phyloP scores from a whole-genome alignment of 2,888 invertebrate genomes.

The Malachius bipustulatus region DNA sequence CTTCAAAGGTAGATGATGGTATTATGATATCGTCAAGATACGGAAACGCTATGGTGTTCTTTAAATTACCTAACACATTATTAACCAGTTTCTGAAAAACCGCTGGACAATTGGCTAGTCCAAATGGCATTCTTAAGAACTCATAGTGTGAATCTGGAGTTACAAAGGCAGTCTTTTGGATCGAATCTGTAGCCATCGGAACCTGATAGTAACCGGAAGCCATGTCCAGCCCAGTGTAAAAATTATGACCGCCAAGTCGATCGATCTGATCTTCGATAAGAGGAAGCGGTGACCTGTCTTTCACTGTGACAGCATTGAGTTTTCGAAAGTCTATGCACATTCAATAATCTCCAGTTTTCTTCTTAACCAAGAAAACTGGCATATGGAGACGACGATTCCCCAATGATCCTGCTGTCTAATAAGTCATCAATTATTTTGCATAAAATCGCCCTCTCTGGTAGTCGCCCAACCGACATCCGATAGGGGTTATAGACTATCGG shows the following conservation, averaged over 20 bases:
- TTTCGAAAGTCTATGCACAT: constrained; percentile 23
- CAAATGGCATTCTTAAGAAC: constrained; percentile 26
- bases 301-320: constrained; percentile 24
- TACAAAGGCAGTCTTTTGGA: constrained; percentile 24
- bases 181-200: constrained; percentile 19
- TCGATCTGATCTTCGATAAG: constrained; percentile 25
- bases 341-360: constrained; percentile 18
- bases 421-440: constrained; percentile 17
- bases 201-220: constrained; percentile 25
- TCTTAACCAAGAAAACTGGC: constrained; percentile 19
- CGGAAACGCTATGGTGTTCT: constrained; percentile 5
- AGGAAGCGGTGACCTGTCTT: constrained; percentile 25
- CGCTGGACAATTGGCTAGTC: constrained; percentile 26
- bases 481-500: constrained; percentile 15
- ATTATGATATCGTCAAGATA: constrained; percentile 16
- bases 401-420: constrained; percentile 8
- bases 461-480: constrained; percentile 17
- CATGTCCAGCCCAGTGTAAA: constrained; percentile 25
- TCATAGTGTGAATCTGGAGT: constrained; percentile 27
- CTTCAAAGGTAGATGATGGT: constrained; percentile 8
- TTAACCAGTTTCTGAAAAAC: constrained; percentile 25
- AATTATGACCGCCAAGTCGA: constrained; percentile 19
- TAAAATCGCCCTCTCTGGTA: constrained; percentile 16
- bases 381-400: constrained; percentile 20
- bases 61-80: neutral